Evolutionary conservation across 2,888 invertebrate genomes (phyloP).

Genomic region (Phengaris alcon): DNA sequence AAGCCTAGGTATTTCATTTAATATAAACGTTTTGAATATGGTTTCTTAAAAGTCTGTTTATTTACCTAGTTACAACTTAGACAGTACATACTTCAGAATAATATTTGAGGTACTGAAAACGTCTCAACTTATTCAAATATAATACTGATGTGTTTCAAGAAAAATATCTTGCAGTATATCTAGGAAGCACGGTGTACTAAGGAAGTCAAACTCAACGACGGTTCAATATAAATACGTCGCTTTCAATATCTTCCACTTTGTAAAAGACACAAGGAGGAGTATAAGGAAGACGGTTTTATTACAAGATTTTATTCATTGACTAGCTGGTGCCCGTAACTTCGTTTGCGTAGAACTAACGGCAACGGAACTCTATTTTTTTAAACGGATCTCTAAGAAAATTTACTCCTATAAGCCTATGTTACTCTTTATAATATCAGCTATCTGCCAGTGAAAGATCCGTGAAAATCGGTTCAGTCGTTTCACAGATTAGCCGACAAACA

Average conservation of each 20-base stretch:
- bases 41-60: background rate
- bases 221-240: background rate
- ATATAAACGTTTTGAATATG: background rate
- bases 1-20: background rate
- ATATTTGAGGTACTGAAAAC: background rate
- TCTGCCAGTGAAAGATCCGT: no score
- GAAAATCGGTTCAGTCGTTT: no score
- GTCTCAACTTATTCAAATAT: conserved; percentile 7
- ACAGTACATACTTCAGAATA: background rate
- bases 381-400: no score
- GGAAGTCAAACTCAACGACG: background rate
- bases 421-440: no score
- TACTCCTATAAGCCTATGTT: no score
- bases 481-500: no score
- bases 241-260: background rate
- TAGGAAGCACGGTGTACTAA: background rate
- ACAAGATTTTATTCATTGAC: background rate
- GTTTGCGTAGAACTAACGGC: no score
- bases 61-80: background rate
- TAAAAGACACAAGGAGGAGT: background rate
- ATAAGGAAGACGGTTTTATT: background rate
- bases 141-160: background rate
- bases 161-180: background rate
- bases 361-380: no score
- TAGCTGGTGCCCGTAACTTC: no score